Evolutionary conservation across 1,140 invertebrate species (phyloP).

Genomic region (Aplysia californica): DNA sequence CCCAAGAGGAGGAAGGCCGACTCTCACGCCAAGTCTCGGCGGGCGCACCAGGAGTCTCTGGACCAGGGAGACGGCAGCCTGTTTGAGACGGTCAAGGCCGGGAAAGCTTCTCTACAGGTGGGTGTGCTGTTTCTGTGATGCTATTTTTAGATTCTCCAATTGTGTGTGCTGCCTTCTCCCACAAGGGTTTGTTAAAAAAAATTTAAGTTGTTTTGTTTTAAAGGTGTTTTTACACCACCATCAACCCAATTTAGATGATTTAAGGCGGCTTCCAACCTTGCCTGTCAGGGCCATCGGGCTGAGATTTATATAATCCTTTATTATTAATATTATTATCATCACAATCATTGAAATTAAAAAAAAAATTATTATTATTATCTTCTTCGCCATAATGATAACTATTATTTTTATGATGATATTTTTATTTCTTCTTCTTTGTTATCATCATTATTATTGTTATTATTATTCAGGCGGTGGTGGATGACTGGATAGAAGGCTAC

Average conservation of each 20-base stretch:
- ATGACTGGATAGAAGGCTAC: constrained; percentile 99
- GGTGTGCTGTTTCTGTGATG: no score
- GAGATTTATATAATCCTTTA: neutral
- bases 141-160: neutral
- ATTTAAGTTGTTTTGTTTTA: no score
- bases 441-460: neutral
- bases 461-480: constrained; percentile 81
- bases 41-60: constrained; percentile 37
- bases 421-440: neutral
- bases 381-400: no score
- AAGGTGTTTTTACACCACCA: no score
- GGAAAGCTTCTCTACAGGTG: constrained; percentile 66
- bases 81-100: constrained; percentile 69
- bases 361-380: no score
- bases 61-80: constrained; percentile 61
- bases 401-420: neutral
- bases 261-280: no score
- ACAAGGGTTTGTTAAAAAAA: no score
- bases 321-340: neutral
- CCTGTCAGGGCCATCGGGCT: no score
- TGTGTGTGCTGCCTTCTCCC: no score
- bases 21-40: constrained; percentile 16
- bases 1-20: constrained; percentile 32
- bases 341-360: no score
- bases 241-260: no score